Evolutionary conservation across 2,888 invertebrate species (phyloP).

Genomic region (Melitaea athalia): DNA sequence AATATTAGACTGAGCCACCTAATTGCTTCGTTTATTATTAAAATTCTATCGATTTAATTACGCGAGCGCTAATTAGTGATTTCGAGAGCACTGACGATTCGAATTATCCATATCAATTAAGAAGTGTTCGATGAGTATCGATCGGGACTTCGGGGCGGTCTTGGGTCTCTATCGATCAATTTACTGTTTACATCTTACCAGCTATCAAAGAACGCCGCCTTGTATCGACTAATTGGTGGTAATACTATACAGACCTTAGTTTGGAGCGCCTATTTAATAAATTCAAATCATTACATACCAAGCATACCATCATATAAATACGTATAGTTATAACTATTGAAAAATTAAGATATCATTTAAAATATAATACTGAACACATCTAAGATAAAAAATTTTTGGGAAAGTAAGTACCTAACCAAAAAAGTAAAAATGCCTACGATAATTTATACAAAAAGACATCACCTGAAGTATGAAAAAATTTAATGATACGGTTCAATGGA

Average conservation of each 20-base stretch:
- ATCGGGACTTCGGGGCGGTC: constrained; percentile 59
- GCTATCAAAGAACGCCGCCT: constrained; percentile 71
- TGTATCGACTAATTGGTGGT: constrained; percentile 73
- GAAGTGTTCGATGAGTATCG: constrained; percentile 29
- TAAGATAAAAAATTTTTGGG: constrained; percentile 55
- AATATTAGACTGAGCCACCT: constrained; percentile 34
- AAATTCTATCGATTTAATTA: constrained; percentile 39
- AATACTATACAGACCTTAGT: constrained; percentile 61
- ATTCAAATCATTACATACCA: constrained; percentile 36
- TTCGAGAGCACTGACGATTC: constrained; percentile 33
- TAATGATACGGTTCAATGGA: constrained; percentile 42
- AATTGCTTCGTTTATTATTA: constrained; percentile 43
- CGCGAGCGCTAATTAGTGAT: constrained; percentile 33
- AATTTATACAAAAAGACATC: constrained; percentile 53
- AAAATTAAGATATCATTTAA: too few relatives aligned
- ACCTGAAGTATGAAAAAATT: constrained; percentile 41
- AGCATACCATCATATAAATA: constrained; percentile 27
- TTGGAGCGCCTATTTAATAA: constrained; percentile 45
- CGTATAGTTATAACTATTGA: too few relatives aligned
- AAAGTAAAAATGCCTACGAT: constrained; percentile 38
- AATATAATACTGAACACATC: constrained; percentile 51
- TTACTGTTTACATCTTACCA: constrained; percentile 71
- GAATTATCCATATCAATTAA: constrained; percentile 30
- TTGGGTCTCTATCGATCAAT: constrained; percentile 59
- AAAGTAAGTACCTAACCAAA: constrained; percentile 47